A percentile compares a stretch with the other conserved stretches of the same genome.
These are phyloP conservation scores for Syngnathus floridae DNA, from an alignment of 2,113 vertebrate genomes.

Conservation along the genomic window DNA sequence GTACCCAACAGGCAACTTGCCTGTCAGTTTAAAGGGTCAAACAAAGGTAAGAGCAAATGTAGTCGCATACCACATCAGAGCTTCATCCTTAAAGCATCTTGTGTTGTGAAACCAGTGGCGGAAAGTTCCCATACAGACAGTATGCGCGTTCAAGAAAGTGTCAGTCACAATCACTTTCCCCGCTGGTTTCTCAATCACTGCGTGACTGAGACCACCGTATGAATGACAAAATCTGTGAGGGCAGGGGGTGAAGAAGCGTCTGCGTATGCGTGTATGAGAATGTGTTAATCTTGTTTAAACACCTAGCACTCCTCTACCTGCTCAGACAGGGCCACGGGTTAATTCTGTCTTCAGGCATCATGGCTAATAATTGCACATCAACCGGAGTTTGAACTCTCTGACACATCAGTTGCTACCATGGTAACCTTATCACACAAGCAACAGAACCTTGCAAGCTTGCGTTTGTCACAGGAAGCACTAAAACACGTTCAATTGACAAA, in stretches of 20 bases:
- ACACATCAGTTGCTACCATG: slow-evolving; percentile 32
- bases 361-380: slow-evolving; percentile 69
- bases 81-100: slow-evolving; percentile 50
- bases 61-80: slow-evolving; percentile 47
- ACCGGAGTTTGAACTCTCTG: slow-evolving; percentile 65
- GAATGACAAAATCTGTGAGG: slow-evolving; percentile 39
- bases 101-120: slow-evolving; percentile 46
- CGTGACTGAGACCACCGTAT: slow-evolving; percentile 12
- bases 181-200: slow-evolving; percentile 23
- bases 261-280: slow-evolving; percentile 44
- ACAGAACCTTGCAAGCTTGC: slow-evolving; percentile 3
- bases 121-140: slow-evolving; percentile 23
- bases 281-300: slow-evolving; percentile 66
- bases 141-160: slow-evolving; percentile 20
- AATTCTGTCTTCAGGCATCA: slow-evolving; percentile 67
- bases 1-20: slow-evolving; percentile 58
- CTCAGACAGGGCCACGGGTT: slow-evolving; percentile 72
- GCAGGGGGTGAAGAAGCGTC: slow-evolving; percentile 25
- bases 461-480: background rate
- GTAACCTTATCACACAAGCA: slow-evolving; percentile 47
- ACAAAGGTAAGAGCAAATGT: slow-evolving; percentile 55
- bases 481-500: slow-evolving; percentile 1
- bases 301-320: slow-evolving; percentile 68
- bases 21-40: slow-evolving; percentile 67
- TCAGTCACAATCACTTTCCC: slow-evolving; percentile 19